Conservation (phyloP, 2,888 invertebrate species). For the Troides oblongomaculatus region DNA sequence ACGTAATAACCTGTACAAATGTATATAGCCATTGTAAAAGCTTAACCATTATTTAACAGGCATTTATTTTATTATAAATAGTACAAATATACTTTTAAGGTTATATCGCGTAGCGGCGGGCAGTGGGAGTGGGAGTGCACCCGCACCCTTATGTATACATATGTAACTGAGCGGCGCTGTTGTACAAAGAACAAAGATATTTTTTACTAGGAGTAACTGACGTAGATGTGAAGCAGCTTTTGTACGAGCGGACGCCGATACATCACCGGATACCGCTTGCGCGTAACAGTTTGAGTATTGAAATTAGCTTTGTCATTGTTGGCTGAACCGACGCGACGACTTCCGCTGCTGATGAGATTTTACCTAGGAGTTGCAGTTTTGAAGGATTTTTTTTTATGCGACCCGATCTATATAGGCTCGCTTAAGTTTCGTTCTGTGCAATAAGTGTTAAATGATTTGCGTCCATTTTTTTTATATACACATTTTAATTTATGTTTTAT, state of each 20-base stretch:
- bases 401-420: too few species aligned
- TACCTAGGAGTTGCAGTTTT: constrained; percentile 41
- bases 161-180: constrained; percentile 45
- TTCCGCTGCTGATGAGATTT: constrained; percentile 60
- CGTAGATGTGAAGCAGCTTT: constrained; percentile 59
- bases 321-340: constrained; percentile 66
- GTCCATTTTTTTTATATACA: constrained; percentile 62
- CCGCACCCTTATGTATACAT: not conserved
- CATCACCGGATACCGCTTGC: constrained; percentile 29
- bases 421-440: constrained; percentile 63
- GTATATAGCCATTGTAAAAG: constrained; percentile 59
- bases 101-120: constrained; percentile 30
- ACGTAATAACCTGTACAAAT: constrained; percentile 45
- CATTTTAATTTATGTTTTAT: constrained; percentile 36
- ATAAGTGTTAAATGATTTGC: constrained; percentile 75
- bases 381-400: too few species aligned
- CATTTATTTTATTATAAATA: constrained; percentile 67
- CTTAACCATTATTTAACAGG: constrained; percentile 46
- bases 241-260: constrained; percentile 56
- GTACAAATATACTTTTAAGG: constrained; percentile 75
- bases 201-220: constrained; percentile 62
- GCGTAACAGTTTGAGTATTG: constrained; percentile 41
- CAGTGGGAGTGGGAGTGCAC: constrained; percentile 33
- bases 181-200: constrained; percentile 71
- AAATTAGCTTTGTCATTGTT: constrained; percentile 74